These are phyloP conservation scores for Rhopalosiphum padi DNA, from an alignment of 1,140 invertebrate species.

Conservation along the genomic window DNA sequence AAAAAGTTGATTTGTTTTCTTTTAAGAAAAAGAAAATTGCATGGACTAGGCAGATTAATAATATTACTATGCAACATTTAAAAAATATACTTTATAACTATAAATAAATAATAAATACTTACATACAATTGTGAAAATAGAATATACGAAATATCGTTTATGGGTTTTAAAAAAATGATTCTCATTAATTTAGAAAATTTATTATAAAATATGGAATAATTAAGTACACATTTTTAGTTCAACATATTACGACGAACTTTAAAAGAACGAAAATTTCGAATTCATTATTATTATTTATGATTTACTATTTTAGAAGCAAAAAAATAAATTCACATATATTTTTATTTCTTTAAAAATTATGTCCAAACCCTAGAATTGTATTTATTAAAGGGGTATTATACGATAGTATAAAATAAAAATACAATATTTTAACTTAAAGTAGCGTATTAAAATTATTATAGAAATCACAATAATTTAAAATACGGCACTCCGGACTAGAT, in stretches of 20 bases:
- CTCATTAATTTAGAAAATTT: not conserved
- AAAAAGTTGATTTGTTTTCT: not conserved
- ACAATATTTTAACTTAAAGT: no score
- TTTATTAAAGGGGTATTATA: no score
- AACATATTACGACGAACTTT: no score
- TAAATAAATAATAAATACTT: not conserved
- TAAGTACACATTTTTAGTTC: no score
- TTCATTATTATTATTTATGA: no score
- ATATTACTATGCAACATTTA: not conserved
- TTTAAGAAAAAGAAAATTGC: not conserved
- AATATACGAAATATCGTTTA: not conserved
- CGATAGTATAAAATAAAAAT: no score
- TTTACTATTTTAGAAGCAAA: no score
- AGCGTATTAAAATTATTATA: not conserved
- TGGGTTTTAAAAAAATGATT: not conserved
- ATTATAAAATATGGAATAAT: not conserved
- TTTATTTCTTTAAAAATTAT: no score
- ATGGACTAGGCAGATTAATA: not conserved
- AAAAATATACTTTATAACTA: not conserved
- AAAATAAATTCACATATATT: no score
- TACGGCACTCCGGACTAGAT: not conserved
- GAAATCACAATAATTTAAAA: not conserved
- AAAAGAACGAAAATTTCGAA: no score
- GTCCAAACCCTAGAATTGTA: no score
- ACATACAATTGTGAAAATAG: not conserved